A percentile compares a stretch with the other conserved stretches of the same genome.
Evolutionary conservation across 2,888 invertebrate genomes (phyloP).

Genomic region (Lymantria dispar): DNA sequence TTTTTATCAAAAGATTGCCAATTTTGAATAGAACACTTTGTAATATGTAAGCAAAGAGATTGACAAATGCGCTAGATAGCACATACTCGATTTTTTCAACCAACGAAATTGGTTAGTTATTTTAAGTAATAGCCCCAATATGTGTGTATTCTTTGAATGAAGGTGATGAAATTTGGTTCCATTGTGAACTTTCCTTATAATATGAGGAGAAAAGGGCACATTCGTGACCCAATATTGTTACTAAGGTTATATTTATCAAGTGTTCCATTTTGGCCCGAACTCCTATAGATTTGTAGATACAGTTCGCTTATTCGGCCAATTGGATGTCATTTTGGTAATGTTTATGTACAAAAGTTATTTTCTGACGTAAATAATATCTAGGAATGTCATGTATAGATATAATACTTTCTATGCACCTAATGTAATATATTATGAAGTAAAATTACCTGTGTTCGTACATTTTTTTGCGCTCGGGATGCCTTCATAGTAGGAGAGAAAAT

Average conservation of each 20-base stretch:
- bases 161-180: conserved; percentile 50
- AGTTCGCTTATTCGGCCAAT: conserved; percentile 24
- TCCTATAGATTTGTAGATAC: conserved; percentile 39
- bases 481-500: too few relatives aligned
- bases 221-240: conserved; percentile 63
- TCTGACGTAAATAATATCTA: background rate
- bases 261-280: conserved; percentile 42
- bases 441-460: too few relatives aligned
- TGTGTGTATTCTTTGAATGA: conserved; percentile 35
- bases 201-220: conserved; percentile 54
- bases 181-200: conserved; percentile 51
- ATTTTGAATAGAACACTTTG: background rate
- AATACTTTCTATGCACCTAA: too few relatives aligned
- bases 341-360: background rate
- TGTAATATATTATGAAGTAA: too few relatives aligned
- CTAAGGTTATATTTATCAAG: conserved; percentile 59
- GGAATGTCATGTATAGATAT: background rate
- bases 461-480: too few relatives aligned
- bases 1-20: background rate
- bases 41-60: background rate
- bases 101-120: conserved; percentile 39
- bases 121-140: conserved; percentile 55
- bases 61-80: background rate
- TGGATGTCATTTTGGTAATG: conserved; percentile 11
- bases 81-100: conserved; percentile 24